Base-by-base conservation (phyloP, 1,140 invertebrate species). In the Camponotus pennsylvanicus region DNA sequence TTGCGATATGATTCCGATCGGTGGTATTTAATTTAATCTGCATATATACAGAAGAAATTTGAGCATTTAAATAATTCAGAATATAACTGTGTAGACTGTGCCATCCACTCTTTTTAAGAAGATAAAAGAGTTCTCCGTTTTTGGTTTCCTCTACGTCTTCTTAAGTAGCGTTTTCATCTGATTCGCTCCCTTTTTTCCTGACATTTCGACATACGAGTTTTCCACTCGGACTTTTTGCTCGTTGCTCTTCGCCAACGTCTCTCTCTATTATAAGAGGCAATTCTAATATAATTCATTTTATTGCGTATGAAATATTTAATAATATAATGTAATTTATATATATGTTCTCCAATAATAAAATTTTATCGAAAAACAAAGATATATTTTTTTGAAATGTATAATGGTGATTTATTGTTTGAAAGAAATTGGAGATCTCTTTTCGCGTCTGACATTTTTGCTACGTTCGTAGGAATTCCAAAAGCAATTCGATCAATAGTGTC, bases 361-460 rank as follows among this genome's bases (percentile, higher is more conserved):
- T 61, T 82, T 75, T 82, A 5, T 3, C 13, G n/a, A 21, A 42
- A 70, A 80, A 49, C 69, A 73, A 37, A 13, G 8, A 27, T 21
- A 61, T 82, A 73, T 61, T 59, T 59, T 82, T 82, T 71, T 59
- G 27, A 4, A 40, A 61, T 27, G 27, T 59, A 34, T 32, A 40
- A 73, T 75, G 55, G 27, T 83, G 69, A 83, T 83, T 75, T 83
- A 73, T 49, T 37, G 40, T 73, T 34, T n/a, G 69, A 49, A 34
- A 75, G 40, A 45, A 83, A 82, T 71, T 69, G 79, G 6, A 83
- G 37, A 82, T 73, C 45, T 80, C 49, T 8, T 49, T 45, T 70
- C 40, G 49, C 49, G 7, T 45, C 40, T 59, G 55, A 75, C 57
- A 45, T 83, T 61, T 34, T 42, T 61, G 79, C 55, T 37, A n/a